phyloP scores from a whole-genome alignment of 2,888 invertebrate genomes.

The Melinopterus prodromus region DNA sequence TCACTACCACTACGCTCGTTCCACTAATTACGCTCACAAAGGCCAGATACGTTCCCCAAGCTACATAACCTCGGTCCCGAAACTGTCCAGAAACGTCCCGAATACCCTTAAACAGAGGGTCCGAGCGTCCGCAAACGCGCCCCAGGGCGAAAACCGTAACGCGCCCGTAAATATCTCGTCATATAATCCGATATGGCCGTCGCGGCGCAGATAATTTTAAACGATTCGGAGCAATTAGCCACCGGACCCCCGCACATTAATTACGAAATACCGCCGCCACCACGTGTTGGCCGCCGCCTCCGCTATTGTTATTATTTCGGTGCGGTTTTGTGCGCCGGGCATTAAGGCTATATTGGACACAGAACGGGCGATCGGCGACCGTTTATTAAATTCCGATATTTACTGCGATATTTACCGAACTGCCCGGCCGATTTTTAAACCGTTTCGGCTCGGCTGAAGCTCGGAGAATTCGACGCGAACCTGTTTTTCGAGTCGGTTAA shows the following conservation, averaged over 20 bases:
- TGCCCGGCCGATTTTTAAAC: background rate
- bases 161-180: conserved; percentile 21
- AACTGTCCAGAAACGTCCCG: background rate
- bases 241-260: conserved; percentile 9
- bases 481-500: background rate
- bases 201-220: conserved; percentile 15
- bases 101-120: background rate
- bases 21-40: background rate
- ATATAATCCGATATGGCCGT: conserved; percentile 22
- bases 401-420: background rate
- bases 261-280: background rate
- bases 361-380: background rate
- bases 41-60: background rate
- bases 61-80: background rate
- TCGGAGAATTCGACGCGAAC: background rate
- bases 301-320: conserved; percentile 4
- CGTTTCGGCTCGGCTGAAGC: background rate
- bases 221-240: conserved; percentile 23
- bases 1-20: background rate
- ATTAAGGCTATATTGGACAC: background rate
- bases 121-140: conserved; percentile 4
- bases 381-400: conserved; percentile 4
- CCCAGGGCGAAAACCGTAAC: background rate
- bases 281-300: background rate
- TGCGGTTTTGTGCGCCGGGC: background rate